These are phyloP conservation scores for Stegodyphus mimosarum DNA, from an alignment of 1,140 invertebrate genomes.

Conservation along the genomic window DNA sequence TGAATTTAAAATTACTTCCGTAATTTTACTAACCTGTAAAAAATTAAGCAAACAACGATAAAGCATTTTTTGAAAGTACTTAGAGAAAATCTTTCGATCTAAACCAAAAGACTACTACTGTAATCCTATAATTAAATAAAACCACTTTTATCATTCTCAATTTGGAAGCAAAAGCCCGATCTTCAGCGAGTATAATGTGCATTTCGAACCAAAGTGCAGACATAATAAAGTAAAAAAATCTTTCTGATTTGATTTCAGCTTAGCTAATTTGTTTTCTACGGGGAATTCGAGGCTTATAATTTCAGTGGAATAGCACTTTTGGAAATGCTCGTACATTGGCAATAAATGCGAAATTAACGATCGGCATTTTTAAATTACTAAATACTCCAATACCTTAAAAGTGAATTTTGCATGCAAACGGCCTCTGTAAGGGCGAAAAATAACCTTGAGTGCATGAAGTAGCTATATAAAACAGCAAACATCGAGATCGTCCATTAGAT, in stretches of 20 bases:
- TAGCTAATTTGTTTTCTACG: constrained; percentile 26
- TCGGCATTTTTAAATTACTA: constrained; percentile 35
- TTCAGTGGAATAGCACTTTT: constrained; percentile 11
- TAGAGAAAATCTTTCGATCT: too few relatives aligned
- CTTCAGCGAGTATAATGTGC: too few relatives aligned
- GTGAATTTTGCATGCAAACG: constrained; percentile 44
- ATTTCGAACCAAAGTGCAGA: too few relatives aligned
- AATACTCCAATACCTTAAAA: neutral
- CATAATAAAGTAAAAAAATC: neutral
- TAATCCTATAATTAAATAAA: too few relatives aligned
- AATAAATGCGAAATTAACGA: constrained; percentile 18
- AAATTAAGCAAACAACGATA: too few relatives aligned
- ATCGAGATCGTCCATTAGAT: constrained; percentile 11
- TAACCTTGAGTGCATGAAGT: neutral
- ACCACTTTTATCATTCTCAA: too few relatives aligned
- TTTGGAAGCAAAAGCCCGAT: too few relatives aligned
- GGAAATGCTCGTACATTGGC: neutral
- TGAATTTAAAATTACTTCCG: too few relatives aligned
- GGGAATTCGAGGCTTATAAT: constrained; percentile 15
- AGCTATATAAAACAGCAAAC: neutral
- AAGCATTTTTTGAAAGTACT: too few relatives aligned
- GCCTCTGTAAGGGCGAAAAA: constrained; percentile 19
- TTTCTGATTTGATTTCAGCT: constrained; percentile 28
- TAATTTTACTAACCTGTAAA: too few relatives aligned
- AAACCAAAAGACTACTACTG: too few relatives aligned